Conservation (phyloP, 2,888 invertebrate species). For the Venustoraphidia nigricollis region DNA sequence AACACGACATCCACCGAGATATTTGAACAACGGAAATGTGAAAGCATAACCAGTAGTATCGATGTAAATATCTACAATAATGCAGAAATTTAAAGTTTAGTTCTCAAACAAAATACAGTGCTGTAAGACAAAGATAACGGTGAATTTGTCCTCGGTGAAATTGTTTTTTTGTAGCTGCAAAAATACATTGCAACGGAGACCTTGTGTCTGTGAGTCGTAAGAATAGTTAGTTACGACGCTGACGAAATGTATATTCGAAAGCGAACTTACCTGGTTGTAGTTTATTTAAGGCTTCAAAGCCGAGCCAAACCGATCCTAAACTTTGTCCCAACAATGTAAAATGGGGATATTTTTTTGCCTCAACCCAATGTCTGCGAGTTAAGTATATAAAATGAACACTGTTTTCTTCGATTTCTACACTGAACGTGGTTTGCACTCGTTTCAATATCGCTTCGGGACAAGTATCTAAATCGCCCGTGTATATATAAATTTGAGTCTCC, state of each 20-base stretch:
- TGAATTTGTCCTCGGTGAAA: background rate
- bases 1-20: slow-evolving; percentile 65
- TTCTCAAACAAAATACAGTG: background rate
- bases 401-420: slow-evolving; percentile 45
- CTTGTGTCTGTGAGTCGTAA: too few species aligned
- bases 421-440: slow-evolving; percentile 60
- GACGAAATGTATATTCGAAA: too few species aligned
- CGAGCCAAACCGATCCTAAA: slow-evolving; percentile 73
- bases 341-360: slow-evolving; percentile 71
- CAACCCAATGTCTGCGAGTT: slow-evolving; percentile 57
- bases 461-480: slow-evolving; percentile 76
- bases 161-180: too few species aligned
- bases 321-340: slow-evolving; percentile 88
- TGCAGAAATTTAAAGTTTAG: slow-evolving; percentile 8
- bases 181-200: too few species aligned
- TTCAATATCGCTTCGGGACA: slow-evolving; percentile 63
- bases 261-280: slow-evolving; percentile 55
- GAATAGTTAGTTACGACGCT: too few species aligned
- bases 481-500: slow-evolving; percentile 66
- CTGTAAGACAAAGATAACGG: background rate
- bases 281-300: slow-evolving; percentile 72
- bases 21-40: slow-evolving; percentile 82
- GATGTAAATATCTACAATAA: slow-evolving; percentile 55
- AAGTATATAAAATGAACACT: slow-evolving; percentile 70
- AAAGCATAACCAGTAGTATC: slow-evolving; percentile 95